These are phyloP conservation scores for Tetheella fluctuosa DNA, from an alignment of 2,888 invertebrate species.

Conservation along the genomic window DNA sequence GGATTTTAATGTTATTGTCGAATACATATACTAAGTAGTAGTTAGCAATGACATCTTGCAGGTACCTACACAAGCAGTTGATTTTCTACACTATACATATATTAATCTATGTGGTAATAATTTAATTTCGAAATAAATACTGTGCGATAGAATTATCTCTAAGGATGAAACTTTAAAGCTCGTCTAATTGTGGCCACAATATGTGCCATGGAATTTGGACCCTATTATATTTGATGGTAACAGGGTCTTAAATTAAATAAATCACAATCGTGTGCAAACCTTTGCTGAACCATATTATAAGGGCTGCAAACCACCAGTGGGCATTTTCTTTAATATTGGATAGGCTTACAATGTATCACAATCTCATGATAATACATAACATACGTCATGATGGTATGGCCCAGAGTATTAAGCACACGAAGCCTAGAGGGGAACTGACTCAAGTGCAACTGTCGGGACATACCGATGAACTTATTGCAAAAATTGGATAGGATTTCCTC, in stretches of 20 bases:
- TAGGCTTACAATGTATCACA: not conserved
- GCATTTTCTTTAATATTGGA: not conserved
- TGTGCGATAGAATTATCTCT: slow-evolving; percentile 34
- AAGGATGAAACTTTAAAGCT: slow-evolving; percentile 6
- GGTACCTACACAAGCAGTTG: slow-evolving; percentile 44
- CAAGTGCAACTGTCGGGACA: too few relatives aligned
- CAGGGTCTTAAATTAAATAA: not conserved
- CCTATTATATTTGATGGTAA: not conserved
- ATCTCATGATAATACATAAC: not conserved
- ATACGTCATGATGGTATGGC: too few relatives aligned
- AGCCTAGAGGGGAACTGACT: not conserved
- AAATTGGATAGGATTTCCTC: not conserved
- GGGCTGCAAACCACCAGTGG: too few relatives aligned
- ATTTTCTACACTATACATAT: slow-evolving; percentile 14
- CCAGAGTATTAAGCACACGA: too few relatives aligned
- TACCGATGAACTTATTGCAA: not conserved
- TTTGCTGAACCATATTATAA: not conserved
- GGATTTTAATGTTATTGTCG: slow-evolving; percentile 62
- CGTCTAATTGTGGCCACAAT: slow-evolving; percentile 1
- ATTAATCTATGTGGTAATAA: slow-evolving; percentile 42
- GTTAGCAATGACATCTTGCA: slow-evolving; percentile 30
- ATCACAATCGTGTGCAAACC: not conserved
- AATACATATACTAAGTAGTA: slow-evolving; percentile 41
- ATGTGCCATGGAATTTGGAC: slow-evolving; percentile 2
- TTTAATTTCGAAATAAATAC: slow-evolving; percentile 35